A percentile compares a stretch with the other conserved stretches of the same genome.
Conservation (phyloP, 2,888 invertebrate species). For the Tenthredo scrophulariae region DNA sequence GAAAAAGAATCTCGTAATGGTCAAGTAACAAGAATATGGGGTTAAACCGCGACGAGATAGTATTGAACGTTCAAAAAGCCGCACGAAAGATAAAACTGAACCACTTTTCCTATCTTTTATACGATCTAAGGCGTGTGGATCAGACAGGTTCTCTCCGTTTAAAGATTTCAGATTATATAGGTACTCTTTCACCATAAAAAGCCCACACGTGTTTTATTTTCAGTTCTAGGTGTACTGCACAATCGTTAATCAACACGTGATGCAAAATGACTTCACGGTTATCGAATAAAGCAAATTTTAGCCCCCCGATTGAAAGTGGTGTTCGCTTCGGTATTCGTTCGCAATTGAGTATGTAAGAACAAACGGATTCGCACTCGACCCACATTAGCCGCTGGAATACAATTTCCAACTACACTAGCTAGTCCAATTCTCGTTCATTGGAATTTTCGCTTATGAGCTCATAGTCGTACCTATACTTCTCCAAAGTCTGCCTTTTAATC, state of each 20-base stretch:
- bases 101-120: conserved; percentile 7
- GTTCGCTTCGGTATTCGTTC: not conserved
- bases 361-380: not conserved
- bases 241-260: not conserved
- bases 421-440: not conserved
- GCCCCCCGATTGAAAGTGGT: not conserved
- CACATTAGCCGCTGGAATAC: not conserved
- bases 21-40: conserved; percentile 28
- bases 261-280: not conserved
- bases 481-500: not conserved
- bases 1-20: conserved; percentile 26
- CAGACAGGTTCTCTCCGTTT: not conserved
- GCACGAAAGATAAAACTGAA: conserved; percentile 6
- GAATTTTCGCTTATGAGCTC: not conserved
- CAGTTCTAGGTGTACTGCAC: not conserved
- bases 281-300: not conserved
- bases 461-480: not conserved
- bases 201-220: not conserved
- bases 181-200: not conserved
- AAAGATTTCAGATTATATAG: not conserved
- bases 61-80: conserved; percentile 25
- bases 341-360: not conserved
- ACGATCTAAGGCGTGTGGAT: not conserved
- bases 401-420: not conserved
- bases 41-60: conserved; percentile 34